These are phyloP conservation scores for Littorina saxatilis DNA, from an alignment of 1,140 invertebrate species.

Conservation along the genomic window DNA sequence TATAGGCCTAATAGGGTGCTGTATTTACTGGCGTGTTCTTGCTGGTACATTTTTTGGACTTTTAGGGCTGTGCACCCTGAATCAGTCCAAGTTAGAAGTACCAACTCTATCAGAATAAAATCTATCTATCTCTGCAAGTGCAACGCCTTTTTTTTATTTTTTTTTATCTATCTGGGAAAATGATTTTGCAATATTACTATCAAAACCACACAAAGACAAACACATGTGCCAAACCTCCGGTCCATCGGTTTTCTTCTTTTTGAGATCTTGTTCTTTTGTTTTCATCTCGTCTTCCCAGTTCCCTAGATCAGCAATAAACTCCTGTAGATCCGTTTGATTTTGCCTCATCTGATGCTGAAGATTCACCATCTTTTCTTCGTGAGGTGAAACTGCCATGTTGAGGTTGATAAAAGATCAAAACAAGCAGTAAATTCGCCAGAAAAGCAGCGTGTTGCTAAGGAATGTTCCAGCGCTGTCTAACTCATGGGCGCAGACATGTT, in stretches of 20 bases:
- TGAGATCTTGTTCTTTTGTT: slow-evolving; percentile 83
- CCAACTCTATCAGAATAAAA: no score
- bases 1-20: no score
- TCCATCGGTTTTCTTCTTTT: slow-evolving; percentile 52
- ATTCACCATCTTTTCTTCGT: slow-evolving; percentile 68
- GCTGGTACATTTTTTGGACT: no score
- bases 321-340: slow-evolving; percentile 85
- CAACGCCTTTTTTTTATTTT: no score
- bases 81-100: no score
- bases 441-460: slow-evolving; percentile 13
- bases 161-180: no score
- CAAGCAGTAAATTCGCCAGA: background rate
- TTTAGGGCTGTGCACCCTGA: no score
- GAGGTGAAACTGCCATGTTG: slow-evolving; percentile 51
- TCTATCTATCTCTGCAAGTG: no score
- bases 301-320: slow-evolving; percentile 85
- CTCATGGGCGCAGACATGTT: slow-evolving; percentile 67
- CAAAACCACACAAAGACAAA: background rate
- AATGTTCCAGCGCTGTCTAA: background rate
- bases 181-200: no score
- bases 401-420: background rate
- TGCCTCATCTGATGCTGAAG: slow-evolving; percentile 71
- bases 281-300: slow-evolving; percentile 91
- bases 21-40: no score
- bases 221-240: slow-evolving; percentile 31